Evolutionary conservation across 2,113 vertebrate species (phyloP).

Genomic region (Syrrhaptes paradoxus): DNA sequence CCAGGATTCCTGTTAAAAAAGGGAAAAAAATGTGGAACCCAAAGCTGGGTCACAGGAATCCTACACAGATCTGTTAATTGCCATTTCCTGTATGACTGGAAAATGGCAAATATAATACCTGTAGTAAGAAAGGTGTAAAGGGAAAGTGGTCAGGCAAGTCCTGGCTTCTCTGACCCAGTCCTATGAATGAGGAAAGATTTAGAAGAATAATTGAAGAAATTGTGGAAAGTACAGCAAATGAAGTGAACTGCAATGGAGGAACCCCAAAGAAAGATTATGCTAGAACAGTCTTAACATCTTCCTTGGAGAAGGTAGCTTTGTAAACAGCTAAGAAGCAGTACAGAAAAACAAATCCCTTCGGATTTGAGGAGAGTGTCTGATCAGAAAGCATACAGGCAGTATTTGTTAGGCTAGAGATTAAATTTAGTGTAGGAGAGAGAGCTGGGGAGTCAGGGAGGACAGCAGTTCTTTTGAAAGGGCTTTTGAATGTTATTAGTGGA

Average conservation of each 20-base stretch:
- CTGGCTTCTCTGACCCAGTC: background rate
- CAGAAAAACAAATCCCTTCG: background rate
- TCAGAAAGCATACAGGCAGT: background rate
- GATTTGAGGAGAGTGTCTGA: background rate
- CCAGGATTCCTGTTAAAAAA: background rate
- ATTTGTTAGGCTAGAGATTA: background rate
- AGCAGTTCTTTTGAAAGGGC: background rate
- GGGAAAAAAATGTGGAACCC: background rate
- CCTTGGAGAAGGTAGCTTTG: background rate
- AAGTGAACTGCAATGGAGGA: background rate
- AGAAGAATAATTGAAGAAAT: background rate
- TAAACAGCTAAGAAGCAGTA: background rate
- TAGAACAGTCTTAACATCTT: background rate
- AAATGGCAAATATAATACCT: background rate
- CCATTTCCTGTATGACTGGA: background rate
- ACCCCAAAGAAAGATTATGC: background rate
- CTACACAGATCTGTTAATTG: background rate
- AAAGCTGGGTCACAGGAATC: fast-evolving
- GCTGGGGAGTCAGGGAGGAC: background rate
- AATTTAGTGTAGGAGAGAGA: background rate
- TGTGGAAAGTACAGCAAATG: background rate
- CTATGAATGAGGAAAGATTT: background rate
- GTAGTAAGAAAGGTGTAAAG: background rate
- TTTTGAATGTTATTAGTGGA: background rate
- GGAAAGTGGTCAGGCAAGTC: background rate